phyloP scores from a whole-genome alignment of 1,140 invertebrate genomes.

The Anastrepha ludens region DNA sequence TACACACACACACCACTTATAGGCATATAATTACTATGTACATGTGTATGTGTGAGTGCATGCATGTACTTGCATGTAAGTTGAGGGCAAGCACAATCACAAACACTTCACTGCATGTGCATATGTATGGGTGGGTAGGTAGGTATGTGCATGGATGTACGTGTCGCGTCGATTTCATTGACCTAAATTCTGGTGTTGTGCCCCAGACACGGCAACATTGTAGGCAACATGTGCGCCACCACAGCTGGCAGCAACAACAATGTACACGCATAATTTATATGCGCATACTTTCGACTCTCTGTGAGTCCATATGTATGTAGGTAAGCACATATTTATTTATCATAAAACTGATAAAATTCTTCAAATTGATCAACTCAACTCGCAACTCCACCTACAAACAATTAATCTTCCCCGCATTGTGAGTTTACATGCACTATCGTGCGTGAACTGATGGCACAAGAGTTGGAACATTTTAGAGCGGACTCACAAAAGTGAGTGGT shows the following conservation, averaged over 20 bases:
- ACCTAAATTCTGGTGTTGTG: constrained; percentile 40
- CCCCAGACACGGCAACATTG: constrained; percentile 32
- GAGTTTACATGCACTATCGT: too few relatives aligned
- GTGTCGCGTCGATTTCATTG: constrained; percentile 31
- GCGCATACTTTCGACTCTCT: not conserved
- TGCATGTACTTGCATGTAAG: too few relatives aligned
- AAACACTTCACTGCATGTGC: not conserved
- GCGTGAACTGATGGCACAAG: too few relatives aligned
- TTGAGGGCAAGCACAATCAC: not conserved
- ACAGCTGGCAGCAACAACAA: constrained; percentile 19
- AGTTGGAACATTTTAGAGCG: too few relatives aligned
- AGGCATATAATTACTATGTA: too few relatives aligned
- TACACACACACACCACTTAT: too few relatives aligned
- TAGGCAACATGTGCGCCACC: not conserved
- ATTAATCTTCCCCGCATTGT: too few relatives aligned
- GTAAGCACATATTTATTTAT: not conserved
- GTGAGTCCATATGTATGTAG: not conserved
- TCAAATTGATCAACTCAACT: too few relatives aligned
- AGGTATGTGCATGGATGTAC: constrained; percentile 3
- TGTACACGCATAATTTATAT: too few relatives aligned
- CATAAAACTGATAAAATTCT: not conserved
- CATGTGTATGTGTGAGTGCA: too few relatives aligned
- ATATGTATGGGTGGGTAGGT: not conserved
- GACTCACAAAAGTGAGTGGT: too few relatives aligned
- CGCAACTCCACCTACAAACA: too few relatives aligned